Evolutionary conservation across 2,113 vertebrate species (phyloP).

Genomic region (Podarcis cretensis): DNA sequence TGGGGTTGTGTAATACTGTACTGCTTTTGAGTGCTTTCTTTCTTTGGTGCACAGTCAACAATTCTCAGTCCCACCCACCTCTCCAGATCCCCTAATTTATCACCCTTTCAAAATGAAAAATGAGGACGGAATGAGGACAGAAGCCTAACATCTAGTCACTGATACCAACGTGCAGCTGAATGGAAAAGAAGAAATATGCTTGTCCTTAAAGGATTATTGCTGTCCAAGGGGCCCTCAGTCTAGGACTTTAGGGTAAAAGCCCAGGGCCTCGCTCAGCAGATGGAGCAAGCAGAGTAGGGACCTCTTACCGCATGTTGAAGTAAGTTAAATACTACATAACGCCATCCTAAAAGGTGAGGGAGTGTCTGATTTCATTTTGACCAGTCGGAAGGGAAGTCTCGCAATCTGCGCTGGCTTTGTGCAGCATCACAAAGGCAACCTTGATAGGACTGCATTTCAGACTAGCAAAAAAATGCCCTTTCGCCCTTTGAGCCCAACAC

Average conservation of each 20-base stretch:
- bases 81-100: not conserved
- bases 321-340: too few species aligned
- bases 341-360: too few species aligned
- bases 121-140: constrained; percentile 23
- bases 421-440: not conserved
- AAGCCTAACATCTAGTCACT: not conserved
- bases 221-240: too few species aligned
- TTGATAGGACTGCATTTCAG: not conserved
- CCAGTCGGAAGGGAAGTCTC: not conserved
- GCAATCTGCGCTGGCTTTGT: not conserved
- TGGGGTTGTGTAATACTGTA: too few species aligned
- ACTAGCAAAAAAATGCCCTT: not conserved
- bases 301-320: too few species aligned
- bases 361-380: not conserved
- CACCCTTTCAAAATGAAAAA: constrained; percentile 31
- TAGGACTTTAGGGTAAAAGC: too few species aligned
- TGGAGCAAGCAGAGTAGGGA: too few species aligned
- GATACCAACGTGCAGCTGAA: not conserved
- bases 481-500: not conserved
- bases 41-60: too few species aligned
- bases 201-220: not conserved
- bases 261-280: too few species aligned
- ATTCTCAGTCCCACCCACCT: not conserved
- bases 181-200: not conserved
- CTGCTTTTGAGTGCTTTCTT: too few species aligned